phyloP scores from a whole-genome alignment of 2,113 vertebrate genomes.

The human region GRCh38 chr4:22766001-22766500 shows the following conservation, averaged over 20 bases:
- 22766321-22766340: background rate
- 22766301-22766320: background rate
- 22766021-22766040: background rate
- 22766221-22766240: fast-evolving
- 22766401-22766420: background rate
- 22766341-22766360: background rate
- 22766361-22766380: background rate
- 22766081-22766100: background rate
- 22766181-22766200: background rate
- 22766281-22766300: background rate
- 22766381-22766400: background rate
- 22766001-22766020: background rate
- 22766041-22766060: background rate
- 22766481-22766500: background rate
- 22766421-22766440: background rate
- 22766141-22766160: background rate
- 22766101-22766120: background rate
- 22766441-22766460: background rate
- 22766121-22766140: background rate
- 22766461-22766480: no score
- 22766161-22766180: background rate
- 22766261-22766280: background rate
- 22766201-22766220: background rate
- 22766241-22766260: background rate
- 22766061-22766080: background rate